phyloP scores from a whole-genome alignment of 2,888 invertebrate species.

The Flabesymbios commensalis region DNA sequence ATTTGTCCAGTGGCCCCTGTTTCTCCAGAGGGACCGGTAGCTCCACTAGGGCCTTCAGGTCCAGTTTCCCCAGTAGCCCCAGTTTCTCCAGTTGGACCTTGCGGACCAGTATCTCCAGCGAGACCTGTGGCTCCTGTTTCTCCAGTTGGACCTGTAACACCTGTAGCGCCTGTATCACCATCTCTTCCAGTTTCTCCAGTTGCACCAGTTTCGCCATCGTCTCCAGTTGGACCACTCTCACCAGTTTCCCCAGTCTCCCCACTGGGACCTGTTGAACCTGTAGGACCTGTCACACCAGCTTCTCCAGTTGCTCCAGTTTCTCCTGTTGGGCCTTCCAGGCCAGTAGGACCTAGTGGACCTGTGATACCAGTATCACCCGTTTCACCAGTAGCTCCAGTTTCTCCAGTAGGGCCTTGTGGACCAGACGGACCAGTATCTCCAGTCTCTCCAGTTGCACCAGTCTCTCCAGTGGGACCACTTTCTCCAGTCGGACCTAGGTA shows the following conservation, averaged over 20 bases:
- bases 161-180: conserved; percentile 63
- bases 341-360: background rate
- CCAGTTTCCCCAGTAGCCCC: conserved; percentile 6
- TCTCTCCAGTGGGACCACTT: no score
- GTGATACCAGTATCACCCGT: conserved; percentile 1
- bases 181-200: conserved; percentile 65
- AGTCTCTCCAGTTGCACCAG: no score
- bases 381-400: conserved; percentile 17
- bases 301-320: conserved; percentile 7
- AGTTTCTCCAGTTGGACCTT: background rate
- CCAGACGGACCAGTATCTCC: no score
- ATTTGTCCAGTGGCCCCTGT: background rate
- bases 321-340: conserved; percentile 6
- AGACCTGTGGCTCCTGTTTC: conserved; percentile 2
- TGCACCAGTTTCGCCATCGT: conserved; percentile 64
- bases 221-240: conserved; percentile 14
- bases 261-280: conserved; percentile 1
- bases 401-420: no score
- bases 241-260: conserved; percentile 9
- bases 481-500: no score
- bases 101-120: background rate
- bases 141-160: conserved; percentile 61
- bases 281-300: conserved; percentile 9
- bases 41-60: conserved; percentile 1
- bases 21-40: background rate